phyloP scores from a whole-genome alignment of 2,888 invertebrate species.

The Campoplex nolae region DNA sequence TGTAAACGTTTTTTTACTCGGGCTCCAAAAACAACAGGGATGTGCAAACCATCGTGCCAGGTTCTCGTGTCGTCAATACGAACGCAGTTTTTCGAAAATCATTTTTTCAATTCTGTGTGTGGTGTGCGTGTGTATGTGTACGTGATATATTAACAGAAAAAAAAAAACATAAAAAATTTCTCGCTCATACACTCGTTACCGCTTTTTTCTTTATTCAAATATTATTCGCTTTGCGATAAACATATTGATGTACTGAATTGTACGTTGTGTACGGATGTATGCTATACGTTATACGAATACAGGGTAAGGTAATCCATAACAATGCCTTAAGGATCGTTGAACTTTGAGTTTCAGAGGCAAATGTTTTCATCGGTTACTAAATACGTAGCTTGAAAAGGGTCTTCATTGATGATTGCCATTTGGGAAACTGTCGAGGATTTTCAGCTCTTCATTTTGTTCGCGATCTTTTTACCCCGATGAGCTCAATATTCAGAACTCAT shows the following conservation, averaged over 20 bases:
- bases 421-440: background rate
- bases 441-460: background rate
- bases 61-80: conserved; percentile 61
- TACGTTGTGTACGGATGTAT: background rate
- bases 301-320: background rate
- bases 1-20: conserved; percentile 22
- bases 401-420: background rate
- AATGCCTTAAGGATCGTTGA: background rate
- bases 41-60: conserved; percentile 64
- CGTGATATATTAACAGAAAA: conserved; percentile 15
- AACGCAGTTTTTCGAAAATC: conserved; percentile 29
- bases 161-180: conserved; percentile 1
- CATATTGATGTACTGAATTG: background rate
- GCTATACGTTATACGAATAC: background rate
- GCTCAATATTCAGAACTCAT: background rate
- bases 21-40: conserved; percentile 24
- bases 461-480: background rate
- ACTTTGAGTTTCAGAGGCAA: conserved; percentile 9
- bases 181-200: conserved; percentile 56
- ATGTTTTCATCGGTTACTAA: background rate
- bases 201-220: conserved; percentile 22
- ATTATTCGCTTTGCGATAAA: conserved; percentile 8
- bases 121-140: conserved; percentile 36
- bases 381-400: background rate
- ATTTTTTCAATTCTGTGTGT: conserved; percentile 32